A percentile compares a stretch with the other conserved stretches of the same genome.
These are phyloP conservation scores for Istiophorus platypterus DNA, from an alignment of 2,113 vertebrate species.

Conservation along the genomic window DNA sequence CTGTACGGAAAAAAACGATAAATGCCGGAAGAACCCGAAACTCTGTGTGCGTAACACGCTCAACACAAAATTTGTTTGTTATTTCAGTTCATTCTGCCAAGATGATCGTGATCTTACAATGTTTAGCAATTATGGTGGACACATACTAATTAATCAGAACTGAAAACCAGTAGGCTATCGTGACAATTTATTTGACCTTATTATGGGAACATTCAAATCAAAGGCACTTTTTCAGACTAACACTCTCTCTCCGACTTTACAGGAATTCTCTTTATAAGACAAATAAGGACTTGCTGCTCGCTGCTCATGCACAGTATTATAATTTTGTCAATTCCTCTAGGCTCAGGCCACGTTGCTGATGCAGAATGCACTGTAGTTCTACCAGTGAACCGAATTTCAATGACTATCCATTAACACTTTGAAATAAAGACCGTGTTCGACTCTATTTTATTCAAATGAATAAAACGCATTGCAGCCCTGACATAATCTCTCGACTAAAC, in stretches of 20 bases:
- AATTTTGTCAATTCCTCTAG: not conserved
- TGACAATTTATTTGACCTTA: not conserved
- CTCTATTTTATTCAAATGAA: too few relatives aligned
- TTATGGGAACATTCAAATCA: not conserved
- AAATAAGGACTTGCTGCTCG: not conserved
- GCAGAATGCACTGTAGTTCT: not conserved
- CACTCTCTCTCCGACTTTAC: not conserved
- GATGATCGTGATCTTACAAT: not conserved
- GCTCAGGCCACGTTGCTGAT: not conserved
- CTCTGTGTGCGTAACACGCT: too few relatives aligned
- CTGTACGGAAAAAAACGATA: constrained; percentile 50
- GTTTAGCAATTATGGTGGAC: not conserved
- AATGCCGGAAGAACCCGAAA: constrained; percentile 24
- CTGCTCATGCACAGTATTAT: not conserved
- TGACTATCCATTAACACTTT: not conserved
- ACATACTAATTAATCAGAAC: too few relatives aligned
- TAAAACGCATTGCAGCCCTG: not conserved
- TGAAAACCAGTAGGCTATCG: too few relatives aligned
- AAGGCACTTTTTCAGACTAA: not conserved
- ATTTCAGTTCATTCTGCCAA: not conserved
- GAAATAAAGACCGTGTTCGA: not conserved
- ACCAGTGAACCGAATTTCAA: too few relatives aligned
- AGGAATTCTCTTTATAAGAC: not conserved
- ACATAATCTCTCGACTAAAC: not conserved
- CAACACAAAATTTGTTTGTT: not conserved